Evolutionary conservation across 2,888 invertebrate genomes (phyloP).

Genomic region (Prenolepis imparis): DNA sequence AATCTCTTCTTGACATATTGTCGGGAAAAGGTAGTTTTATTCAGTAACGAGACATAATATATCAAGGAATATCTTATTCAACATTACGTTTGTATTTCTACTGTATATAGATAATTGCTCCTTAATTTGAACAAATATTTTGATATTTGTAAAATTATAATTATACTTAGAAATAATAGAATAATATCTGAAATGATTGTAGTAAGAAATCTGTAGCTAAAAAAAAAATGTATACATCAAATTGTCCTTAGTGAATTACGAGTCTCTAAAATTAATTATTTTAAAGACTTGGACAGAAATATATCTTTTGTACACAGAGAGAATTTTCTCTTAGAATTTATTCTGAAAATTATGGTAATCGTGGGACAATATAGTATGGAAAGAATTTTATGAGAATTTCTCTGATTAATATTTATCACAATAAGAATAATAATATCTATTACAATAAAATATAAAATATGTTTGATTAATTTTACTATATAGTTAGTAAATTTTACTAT

Average conservation of each 20-base stretch:
- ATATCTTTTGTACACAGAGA: no score
- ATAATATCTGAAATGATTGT: neutral
- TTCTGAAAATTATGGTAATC: no score
- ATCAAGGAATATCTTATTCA: neutral
- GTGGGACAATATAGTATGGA: no score
- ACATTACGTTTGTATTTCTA: neutral
- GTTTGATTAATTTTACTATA: no score
- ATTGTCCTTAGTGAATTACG: neutral
- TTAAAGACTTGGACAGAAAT: neutral
- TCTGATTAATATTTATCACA: no score
- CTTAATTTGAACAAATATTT: conserved; percentile 3
- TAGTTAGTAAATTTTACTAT: no score
- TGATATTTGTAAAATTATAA: neutral
- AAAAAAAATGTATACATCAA: neutral
- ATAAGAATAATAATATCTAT: no score
- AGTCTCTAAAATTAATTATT: no score
- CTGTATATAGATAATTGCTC: neutral
- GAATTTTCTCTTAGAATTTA: no score
- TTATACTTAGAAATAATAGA: neutral
- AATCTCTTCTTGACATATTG: neutral
- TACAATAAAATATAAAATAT: no score
- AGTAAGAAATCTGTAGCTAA: neutral
- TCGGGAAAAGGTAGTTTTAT: neutral
- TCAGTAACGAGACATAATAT: conserved; percentile 28
- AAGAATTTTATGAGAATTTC: no score